A percentile compares a stretch with the other conserved stretches of the same genome.
phyloP scores from a whole-genome alignment of 2,888 invertebrate species.

The Cephus runcator region DNA sequence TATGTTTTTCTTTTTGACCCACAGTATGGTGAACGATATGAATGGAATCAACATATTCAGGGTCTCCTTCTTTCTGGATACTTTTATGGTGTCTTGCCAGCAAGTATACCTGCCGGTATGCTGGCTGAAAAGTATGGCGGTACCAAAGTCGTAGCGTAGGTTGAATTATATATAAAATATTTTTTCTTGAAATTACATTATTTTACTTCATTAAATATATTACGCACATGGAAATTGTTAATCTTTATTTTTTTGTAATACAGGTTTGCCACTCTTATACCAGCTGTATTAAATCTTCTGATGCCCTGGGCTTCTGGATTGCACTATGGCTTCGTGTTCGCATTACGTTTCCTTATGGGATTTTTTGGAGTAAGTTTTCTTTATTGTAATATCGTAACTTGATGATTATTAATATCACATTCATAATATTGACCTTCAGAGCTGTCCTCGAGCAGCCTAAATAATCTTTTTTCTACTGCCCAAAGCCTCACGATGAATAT shows the following conservation, averaged over 20 bases:
- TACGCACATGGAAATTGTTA: background rate
- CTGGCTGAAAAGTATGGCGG: slow-evolving; percentile 62
- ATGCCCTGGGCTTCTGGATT: slow-evolving; percentile 55
- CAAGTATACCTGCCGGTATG: slow-evolving; percentile 57
- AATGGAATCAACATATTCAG: slow-evolving; percentile 56
- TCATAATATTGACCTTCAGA: background rate
- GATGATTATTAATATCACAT: background rate
- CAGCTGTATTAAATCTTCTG: slow-evolving; percentile 57
- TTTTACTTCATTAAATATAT: background rate
- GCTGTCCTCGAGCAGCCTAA: background rate
- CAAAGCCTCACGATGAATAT: background rate
- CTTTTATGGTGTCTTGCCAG: slow-evolving; percentile 57
- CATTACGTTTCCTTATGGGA: slow-evolving; percentile 58
- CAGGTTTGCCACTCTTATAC: slow-evolving; percentile 60
- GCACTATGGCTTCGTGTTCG: slow-evolving; percentile 50
- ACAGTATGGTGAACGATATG: slow-evolving; percentile 54
- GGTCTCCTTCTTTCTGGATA: slow-evolving; percentile 53
- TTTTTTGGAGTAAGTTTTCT: slow-evolving; percentile 60
- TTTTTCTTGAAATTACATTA: background rate
- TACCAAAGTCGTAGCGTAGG: slow-evolving; percentile 60
- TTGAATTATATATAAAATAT: slow-evolving; percentile 15
- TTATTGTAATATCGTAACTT: background rate
- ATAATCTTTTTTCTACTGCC: background rate
- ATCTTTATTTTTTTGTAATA: background rate
- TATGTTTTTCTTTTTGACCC: slow-evolving; percentile 9